Evolutionary conservation across 2,888 invertebrate species (phyloP), one percentile per base, ranked within the genome.

Genomic region (Pogonocherus hispidulus): DNA sequence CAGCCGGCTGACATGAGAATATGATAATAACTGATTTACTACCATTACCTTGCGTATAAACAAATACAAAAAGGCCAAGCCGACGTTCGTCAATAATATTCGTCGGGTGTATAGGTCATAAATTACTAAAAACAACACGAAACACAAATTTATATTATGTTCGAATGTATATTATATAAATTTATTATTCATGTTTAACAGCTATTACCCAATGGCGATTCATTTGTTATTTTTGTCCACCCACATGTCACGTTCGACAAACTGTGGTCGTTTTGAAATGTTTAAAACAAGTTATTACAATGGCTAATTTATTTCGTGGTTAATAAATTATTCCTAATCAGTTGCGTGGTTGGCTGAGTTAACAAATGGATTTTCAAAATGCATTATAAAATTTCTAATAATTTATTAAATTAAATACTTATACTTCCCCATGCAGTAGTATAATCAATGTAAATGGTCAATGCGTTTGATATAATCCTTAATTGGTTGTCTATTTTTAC

Each of bases 11-110:
- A 18, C 55, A 55, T 18, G 18, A 52, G 32, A 14, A 14, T 22
- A 35, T 22, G 55, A 63, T 63, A 64, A 56, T 20, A 63, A 63
- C 54, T 63, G 63, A 63, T 63, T 63, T 56, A 64, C 27, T 64
- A 47, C 46, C 64, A 51, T 56, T 64, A 32, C 55, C 41, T 63
- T 19, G 20, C 41, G 27, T 47, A 47, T 19, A 49, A n/a, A 41
- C 2, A n/a, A 37, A 37, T 52, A 49, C 5, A 32, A 35, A 62
- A 62, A 60, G 44, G 18, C 44, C 35, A 32, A 14, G 14, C 16
- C 37, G 41, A 54, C 63, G 20, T 54, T 35, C 23, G 63, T 54
- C 63, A 63, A 22, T 22, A 41, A 44, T 35, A 55, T 64, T 56
- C 55, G 56, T 56, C 55, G 32, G 55, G 32, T 56, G 52, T 6